These are phyloP conservation scores for Mantis religiosa DNA, from an alignment of 2,888 invertebrate species.

Conservation along the genomic window DNA sequence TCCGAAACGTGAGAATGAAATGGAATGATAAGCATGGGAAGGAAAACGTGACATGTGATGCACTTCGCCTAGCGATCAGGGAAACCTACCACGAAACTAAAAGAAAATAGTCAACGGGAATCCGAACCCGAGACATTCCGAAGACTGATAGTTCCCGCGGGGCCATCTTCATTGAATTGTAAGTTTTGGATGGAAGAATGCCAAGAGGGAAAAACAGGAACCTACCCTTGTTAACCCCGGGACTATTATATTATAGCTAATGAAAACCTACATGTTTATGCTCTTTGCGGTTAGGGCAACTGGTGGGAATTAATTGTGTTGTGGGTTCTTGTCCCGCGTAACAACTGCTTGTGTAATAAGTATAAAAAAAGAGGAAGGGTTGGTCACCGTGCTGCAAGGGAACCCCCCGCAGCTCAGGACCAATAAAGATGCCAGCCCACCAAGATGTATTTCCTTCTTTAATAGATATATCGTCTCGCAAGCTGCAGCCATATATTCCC, in stretches of 20 bases:
- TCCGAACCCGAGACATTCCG: too few relatives aligned
- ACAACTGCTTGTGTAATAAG: not conserved
- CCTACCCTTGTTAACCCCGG: too few relatives aligned
- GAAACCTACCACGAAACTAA: too few relatives aligned
- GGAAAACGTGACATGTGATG: too few relatives aligned
- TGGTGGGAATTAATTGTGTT: not conserved
- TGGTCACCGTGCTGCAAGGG: not conserved
- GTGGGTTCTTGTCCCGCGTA: not conserved
- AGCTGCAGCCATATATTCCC: constrained; percentile 7
- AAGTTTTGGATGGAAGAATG: too few relatives aligned
- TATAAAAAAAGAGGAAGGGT: not conserved
- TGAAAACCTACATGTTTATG: not conserved
- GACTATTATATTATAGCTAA: not conserved
- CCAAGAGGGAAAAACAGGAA: too few relatives aligned
- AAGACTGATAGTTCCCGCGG: too few relatives aligned
- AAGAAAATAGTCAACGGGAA: too few relatives aligned
- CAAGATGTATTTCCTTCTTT: constrained; percentile 13
- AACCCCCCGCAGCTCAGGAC: not conserved
- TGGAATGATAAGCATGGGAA: too few relatives aligned
- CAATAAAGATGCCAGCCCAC: constrained; percentile 14
- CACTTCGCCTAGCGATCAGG: too few relatives aligned
- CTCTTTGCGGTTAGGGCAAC: not conserved
- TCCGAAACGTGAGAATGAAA: too few relatives aligned
- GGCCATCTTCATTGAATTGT: too few relatives aligned
- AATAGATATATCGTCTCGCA: constrained; percentile 14